Conservation (phyloP, 2,888 invertebrate species). For the Brachynemurus nebulosus region DNA sequence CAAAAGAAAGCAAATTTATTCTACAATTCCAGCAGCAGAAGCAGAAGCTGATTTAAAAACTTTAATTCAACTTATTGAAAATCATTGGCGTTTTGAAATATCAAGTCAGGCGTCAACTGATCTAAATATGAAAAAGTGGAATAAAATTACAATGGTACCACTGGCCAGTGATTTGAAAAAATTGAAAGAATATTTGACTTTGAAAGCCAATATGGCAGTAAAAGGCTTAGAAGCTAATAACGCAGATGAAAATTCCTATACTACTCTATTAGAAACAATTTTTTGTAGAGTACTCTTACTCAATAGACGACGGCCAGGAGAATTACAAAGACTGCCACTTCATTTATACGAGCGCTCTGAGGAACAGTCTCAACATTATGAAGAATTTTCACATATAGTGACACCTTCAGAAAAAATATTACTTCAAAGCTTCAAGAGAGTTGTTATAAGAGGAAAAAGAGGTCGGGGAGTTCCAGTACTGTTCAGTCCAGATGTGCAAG, state of each 20-base stretch:
- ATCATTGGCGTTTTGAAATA: too few species aligned
- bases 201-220: too few species aligned
- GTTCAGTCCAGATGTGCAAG: slow-evolving; percentile 19
- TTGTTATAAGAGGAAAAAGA: slow-evolving; percentile 20
- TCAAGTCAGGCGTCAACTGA: too few species aligned
- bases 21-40: background rate
- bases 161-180: too few species aligned
- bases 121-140: too few species aligned
- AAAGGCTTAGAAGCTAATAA: too few species aligned
- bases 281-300: slow-evolving; percentile 19
- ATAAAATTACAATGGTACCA: too few species aligned
- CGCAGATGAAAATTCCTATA: too few species aligned
- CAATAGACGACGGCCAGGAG: slow-evolving; percentile 20
- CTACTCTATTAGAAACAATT: slow-evolving; percentile 15
- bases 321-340: slow-evolving; percentile 18
- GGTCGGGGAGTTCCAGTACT: slow-evolving; percentile 20
- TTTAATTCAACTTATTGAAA: too few species aligned
- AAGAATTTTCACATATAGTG: slow-evolving; percentile 18
- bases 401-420: slow-evolving; percentile 19
- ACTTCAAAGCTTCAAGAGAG: slow-evolving; percentile 18
- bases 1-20: slow-evolving; percentile 8
- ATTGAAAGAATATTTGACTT: too few species aligned
- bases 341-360: slow-evolving; percentile 12
- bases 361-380: slow-evolving; percentile 12
- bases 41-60: slow-evolving; percentile 8